Conservation (phyloP, 2,797 vertebrate species). For the Botia almorhae region DNA sequence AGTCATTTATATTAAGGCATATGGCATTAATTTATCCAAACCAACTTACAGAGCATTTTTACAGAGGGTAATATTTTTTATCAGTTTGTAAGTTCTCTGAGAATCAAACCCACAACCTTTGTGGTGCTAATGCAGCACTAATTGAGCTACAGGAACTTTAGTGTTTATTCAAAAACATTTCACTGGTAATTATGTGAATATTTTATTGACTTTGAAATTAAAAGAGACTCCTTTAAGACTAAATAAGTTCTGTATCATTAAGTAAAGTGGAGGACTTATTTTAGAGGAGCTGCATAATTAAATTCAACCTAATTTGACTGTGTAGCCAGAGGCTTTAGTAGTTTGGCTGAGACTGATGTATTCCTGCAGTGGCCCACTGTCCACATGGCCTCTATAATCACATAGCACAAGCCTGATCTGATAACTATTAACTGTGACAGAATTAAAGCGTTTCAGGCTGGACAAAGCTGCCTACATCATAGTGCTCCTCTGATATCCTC, state of each 20-base stretch:
- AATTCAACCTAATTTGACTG: slow-evolving; percentile 35
- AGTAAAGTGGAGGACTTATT: not conserved
- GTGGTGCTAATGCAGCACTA: too few relatives aligned
- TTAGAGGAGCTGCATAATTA: slow-evolving; percentile 36
- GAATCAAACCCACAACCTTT: too few relatives aligned
- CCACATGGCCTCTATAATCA: slow-evolving; percentile 37
- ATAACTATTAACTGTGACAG: slow-evolving; percentile 8
- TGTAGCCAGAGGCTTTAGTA: slow-evolving; percentile 27
- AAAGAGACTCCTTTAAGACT: slow-evolving; percentile 5
- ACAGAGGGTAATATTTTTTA: too few relatives aligned
- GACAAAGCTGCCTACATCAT: not conserved
- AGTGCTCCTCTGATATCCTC: not conserved
- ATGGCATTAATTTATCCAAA: too few relatives aligned
- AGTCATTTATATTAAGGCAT: too few relatives aligned
- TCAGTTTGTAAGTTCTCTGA: too few relatives aligned
- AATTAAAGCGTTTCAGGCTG: not conserved
- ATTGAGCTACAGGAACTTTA: not conserved
- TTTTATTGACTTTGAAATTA: not conserved
- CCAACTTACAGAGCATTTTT: too few relatives aligned
- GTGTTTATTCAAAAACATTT: not conserved
- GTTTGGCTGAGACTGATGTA: slow-evolving; percentile 14
- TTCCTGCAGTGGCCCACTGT: slow-evolving; percentile 35
- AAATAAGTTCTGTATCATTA: not conserved
- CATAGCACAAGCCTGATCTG: slow-evolving; percentile 1
- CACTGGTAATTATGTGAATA: not conserved